Base-by-base conservation (phyloP, 2,113 vertebrate species). In the Hyla sarda region DNA sequence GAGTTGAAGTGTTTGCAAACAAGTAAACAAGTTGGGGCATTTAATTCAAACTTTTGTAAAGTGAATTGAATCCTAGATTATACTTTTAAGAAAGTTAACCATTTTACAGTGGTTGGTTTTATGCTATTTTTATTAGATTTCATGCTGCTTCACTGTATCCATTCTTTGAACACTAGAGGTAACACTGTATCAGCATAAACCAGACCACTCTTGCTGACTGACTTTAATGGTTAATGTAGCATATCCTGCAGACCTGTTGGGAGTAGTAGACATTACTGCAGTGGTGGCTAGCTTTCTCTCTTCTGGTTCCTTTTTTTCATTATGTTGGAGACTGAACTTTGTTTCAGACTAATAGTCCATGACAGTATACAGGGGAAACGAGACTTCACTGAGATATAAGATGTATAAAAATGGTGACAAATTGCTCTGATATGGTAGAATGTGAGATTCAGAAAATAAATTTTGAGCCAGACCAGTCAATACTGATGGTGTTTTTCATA, bases 311-410 rank as follows among this genome's bases (percentile, higher is more conserved):
- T 72, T 30, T 85, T 84, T 85, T 85, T 85, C 83, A 85, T 86
- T 86, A 81, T 86, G 77, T 86, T 86, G 34, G 81, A 86, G 84
- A 81, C 84, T 79, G 76, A 86, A 86, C 84, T 86, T 86, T 86
- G 84, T 86, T 86, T 86, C 84, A 86, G 84, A 79, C 84, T 86
- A 86, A 86, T 86, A 86, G 84, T 86, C 84, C 84, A 73, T 86
- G 84, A 86, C 77, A 86, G 77, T 86, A 86, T 86, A 50, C 67
- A 34, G 32, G 58, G 84, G 84, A 86, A 86, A 86, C 81, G 84
- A 86, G 84, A 86, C 84, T 86, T 86, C 81, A 86, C 76, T 81
- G 84, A 86, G 77, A 86, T 86, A 62, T 81, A 86, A 67, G 77
- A 86, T 86, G 60, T 86, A 81, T 86, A 86, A 86, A 86, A 86